Base-by-base conservation (phyloP, 2,113 vertebrate species). In the Hystrix brachyura region DNA sequence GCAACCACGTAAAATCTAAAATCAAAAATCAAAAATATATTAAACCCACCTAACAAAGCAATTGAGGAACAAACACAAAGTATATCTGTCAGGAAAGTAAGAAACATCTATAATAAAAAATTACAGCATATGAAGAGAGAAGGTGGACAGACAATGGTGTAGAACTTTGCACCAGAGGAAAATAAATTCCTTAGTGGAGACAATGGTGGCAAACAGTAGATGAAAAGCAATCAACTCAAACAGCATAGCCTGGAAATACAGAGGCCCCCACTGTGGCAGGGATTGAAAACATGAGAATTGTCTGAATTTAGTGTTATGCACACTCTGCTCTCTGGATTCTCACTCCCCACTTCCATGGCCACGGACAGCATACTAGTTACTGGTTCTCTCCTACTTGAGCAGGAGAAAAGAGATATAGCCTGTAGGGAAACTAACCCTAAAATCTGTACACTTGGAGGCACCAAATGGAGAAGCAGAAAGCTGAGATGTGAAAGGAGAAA, bases 11-110 rank as follows among this genome's bases (percentile, higher is more conserved):
- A 71, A 17, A 86, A 55, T 0, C 65, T 43, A 71, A 17, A 86
- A 55, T 0, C 65, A 48, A 94, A 92, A 91, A 29, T 38, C 69
- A 38, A 94, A 94, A 87, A 46, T 34, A 64, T 32, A 46, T 17
- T 79, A 81, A 94, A 34, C 43, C 59, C 34, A 38, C 34, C 83
- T 76, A 69, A 23, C 48, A 74, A 9, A 80, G 51, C 80, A 71
- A 62, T 78, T 3, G 74, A 79, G 48, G 19, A 79, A 46, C 13
- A 88, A 92, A 90, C 4, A 82, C 13, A 53, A 72, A 53, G 1
- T 2, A 4, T 32, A 60, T 55, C 1, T 67, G 80, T 96, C 21
- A 57, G 87, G n/a, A 89, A 79, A 55, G 7, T 5, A 64, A 53
- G 43, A 85, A 48, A 17, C 27, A 8, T 29, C 2, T 80, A 57